Percentiles rank a stretch among this genome's conserved stretches.
Evolutionary conservation across 2,797 vertebrate species (phyloP).

Genomic region (Mormyrops attenuatus): DNA sequence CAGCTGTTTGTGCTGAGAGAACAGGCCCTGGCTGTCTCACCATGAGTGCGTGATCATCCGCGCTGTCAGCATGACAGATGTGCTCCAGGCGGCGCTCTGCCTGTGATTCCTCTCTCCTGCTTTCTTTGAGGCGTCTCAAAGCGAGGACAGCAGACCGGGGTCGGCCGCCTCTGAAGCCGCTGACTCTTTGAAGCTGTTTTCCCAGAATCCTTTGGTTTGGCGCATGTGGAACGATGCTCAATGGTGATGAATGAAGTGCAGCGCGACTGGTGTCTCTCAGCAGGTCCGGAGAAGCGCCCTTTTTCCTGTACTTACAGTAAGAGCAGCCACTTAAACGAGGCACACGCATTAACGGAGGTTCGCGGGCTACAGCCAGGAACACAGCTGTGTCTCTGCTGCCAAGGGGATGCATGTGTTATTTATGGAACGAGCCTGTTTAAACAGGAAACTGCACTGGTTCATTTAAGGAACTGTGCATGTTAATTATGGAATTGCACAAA

Average conservation of each 20-base stretch:
- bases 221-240: background rate
- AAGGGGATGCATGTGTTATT: background rate
- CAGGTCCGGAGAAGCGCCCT: background rate
- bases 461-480: background rate
- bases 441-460: background rate
- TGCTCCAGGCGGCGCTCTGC: slow-evolving; percentile 41
- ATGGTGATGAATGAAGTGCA: background rate
- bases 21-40: slow-evolving; percentile 46
- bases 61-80: slow-evolving; percentile 49
- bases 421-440: background rate
- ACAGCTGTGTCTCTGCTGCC: background rate
- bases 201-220: background rate
- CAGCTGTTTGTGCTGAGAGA: slow-evolving; percentile 47
- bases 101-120: slow-evolving; percentile 19
- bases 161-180: background rate
- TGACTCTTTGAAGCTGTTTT: background rate
- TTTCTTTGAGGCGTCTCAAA: slow-evolving; percentile 14
- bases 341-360: background rate
- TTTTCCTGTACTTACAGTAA: background rate
- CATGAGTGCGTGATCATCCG: slow-evolving; percentile 34
- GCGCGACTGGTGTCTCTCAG: background rate
- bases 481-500: background rate
- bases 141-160: slow-evolving; percentile 9
- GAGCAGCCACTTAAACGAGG: background rate
- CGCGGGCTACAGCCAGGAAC: background rate